A percentile compares a stretch with the other conserved stretches of the same genome.
These are phyloP conservation scores for Lagothrix lagotricha DNA, from an alignment of 2,797 vertebrate species.

Conservation along the genomic window DNA sequence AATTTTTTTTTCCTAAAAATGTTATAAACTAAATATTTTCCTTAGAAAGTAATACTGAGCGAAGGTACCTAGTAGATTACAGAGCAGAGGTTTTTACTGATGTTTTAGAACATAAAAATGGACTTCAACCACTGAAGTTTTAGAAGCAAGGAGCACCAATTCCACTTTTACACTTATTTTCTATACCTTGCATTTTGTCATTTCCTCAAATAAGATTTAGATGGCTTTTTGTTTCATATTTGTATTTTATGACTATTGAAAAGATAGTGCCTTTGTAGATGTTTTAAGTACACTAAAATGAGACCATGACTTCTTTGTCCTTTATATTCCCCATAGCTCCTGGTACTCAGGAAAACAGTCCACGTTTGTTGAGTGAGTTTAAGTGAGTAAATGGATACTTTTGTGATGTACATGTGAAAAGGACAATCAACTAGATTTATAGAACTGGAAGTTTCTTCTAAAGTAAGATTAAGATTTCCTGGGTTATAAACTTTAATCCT, in stretches of 20 bases:
- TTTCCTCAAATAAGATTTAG: not conserved
- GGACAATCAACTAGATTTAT: not conserved
- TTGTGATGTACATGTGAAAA: not conserved
- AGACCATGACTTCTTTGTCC: not conserved
- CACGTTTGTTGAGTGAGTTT: not conserved
- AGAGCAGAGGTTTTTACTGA: not conserved
- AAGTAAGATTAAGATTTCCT: not conserved
- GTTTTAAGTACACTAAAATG: not conserved
- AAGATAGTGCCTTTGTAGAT: not conserved
- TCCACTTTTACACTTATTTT: not conserved
- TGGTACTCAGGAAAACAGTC: not conserved
- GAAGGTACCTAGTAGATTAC: not conserved
- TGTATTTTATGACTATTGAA: not conserved
- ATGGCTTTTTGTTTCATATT: not conserved
- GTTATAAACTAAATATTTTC: conserved; percentile 11
- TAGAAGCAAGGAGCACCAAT: not conserved
- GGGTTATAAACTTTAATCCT: not conserved
- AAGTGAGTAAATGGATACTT: not conserved
- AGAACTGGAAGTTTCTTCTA: not conserved
- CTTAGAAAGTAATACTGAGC: not conserved
- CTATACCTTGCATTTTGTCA: not conserved
- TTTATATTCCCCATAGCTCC: not conserved
- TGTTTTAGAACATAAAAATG: not conserved
- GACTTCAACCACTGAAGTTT: not conserved
- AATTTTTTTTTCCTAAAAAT: not conserved